Conservation (phyloP, 2,888 invertebrate species). For the Eupithecia subfuscata region DNA sequence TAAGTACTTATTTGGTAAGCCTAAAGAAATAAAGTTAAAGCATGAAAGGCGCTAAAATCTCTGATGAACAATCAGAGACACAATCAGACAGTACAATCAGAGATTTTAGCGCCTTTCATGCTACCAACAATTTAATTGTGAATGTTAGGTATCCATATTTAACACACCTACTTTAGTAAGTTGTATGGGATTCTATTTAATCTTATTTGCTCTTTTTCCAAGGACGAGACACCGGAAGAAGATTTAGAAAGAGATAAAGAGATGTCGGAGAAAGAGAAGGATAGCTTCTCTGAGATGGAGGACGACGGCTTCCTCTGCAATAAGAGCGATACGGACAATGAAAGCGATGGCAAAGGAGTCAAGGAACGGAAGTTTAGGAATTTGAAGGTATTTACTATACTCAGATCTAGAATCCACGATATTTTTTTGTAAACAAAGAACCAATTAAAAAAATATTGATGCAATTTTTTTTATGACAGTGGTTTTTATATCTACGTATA, state of each 20-base stretch:
- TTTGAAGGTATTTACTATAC: slow-evolving; percentile 63
- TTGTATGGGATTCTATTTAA: not conserved
- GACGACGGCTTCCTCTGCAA: slow-evolving; percentile 76
- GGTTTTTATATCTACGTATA: too few relatives aligned
- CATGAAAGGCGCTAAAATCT: too few relatives aligned
- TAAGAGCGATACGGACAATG: slow-evolving; percentile 78
- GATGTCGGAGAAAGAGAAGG: slow-evolving; percentile 72
- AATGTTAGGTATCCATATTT: not conserved
- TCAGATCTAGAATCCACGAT: too few relatives aligned
- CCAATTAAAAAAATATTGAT: too few relatives aligned
- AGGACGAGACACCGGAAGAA: slow-evolving; percentile 69
- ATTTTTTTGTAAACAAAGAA: too few relatives aligned
- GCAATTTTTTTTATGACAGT: too few relatives aligned
- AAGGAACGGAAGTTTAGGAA: slow-evolving; percentile 73
- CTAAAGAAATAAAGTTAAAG: too few relatives aligned
- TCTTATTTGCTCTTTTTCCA: slow-evolving; percentile 29
- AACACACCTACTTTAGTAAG: not conserved
- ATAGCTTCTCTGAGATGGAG: slow-evolving; percentile 80
- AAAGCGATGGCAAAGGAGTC: slow-evolving; percentile 70
- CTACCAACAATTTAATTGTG: too few relatives aligned
- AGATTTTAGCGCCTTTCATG: too few relatives aligned
- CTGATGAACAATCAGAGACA: too few relatives aligned
- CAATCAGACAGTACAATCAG: too few relatives aligned
- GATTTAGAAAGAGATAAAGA: slow-evolving; percentile 60
- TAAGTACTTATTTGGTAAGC: too few relatives aligned